Base-by-base conservation (phyloP, 1,140 invertebrate species). In the Drosophila lowei region DNA sequence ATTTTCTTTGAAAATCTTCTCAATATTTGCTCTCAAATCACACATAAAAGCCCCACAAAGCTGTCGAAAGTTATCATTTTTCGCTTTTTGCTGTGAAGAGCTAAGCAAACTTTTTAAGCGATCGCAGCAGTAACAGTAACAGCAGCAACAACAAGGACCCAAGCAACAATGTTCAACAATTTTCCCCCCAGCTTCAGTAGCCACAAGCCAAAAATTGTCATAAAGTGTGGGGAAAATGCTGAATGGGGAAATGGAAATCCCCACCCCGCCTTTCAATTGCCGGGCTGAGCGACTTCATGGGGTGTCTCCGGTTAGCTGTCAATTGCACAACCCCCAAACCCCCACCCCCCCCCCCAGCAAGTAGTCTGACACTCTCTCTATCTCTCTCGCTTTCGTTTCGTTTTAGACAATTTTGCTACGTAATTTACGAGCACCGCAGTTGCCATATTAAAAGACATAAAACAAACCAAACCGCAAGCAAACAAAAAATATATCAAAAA, bases 401-500 rank as follows among this genome's bases (percentile, higher is more conserved):
- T 21, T 57, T 53, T 55, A 58, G 65, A 65, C 77, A 77, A 62
- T 77, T 73, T 80, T 53, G 53, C 54, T 59, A 77, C 67, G 50
- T 57, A 66, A 86, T 85, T 86, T 86, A 85, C 68, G 81, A 80
- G 64, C 70, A 67, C 57, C 84, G 55, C 81, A 77, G 64, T 74
- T 59, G 81, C 77, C 81, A 81, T 74, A 83, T 83, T 83, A 79
- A 83, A 84, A 83, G 75, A 75, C 83, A 86, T 85, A 86, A 81
- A 81, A 72, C 64, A 73, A 75, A 67, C 68, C 23, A 23, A 48
- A 25, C 13, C 23, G 48, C 8, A 62, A 72, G 43, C 23, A 44
- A 52, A 50, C 18, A 49, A 49, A 49, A 50, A 72, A 48, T 2
- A 28, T 11, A 7, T 9, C 13, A 11, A 57, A 43, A 30, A 30